A percentile compares a stretch with the other conserved stretches of the same genome.
These are phyloP conservation scores for Drosophila meridionalis DNA, from an alignment of 2,888 invertebrate genomes.

Conservation along the genomic window DNA sequence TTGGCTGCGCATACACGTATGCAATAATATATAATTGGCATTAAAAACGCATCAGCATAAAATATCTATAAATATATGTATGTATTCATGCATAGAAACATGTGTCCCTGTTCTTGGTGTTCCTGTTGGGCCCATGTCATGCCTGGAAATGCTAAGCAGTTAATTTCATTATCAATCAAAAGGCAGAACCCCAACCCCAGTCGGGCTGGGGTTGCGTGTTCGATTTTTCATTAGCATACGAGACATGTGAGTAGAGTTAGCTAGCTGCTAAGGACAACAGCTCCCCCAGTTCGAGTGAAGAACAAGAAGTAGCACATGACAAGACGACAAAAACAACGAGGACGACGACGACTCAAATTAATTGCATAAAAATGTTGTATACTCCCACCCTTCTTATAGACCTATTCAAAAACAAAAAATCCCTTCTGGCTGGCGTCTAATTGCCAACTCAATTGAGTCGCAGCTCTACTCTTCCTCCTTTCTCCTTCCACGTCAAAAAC, in stretches of 20 bases:
- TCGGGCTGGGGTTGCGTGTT: slow-evolving; percentile 62
- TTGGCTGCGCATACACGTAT: slow-evolving; percentile 17
- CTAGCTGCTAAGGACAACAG: slow-evolving; percentile 34
- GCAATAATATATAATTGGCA: slow-evolving; percentile 70
- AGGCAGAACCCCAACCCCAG: slow-evolving; percentile 21
- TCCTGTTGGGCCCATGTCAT: slow-evolving; percentile 53
- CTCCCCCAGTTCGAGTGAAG: slow-evolving; percentile 17
- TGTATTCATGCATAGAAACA: slow-evolving; percentile 28
- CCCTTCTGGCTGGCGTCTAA: slow-evolving; percentile 69
- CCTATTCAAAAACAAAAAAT: slow-evolving; percentile 31
- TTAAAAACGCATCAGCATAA: slow-evolving; percentile 73
- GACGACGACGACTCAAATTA: slow-evolving; percentile 70
- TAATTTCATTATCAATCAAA: slow-evolving; percentile 78
- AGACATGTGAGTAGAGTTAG: slow-evolving; percentile 38
- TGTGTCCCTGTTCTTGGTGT: slow-evolving; percentile 31
- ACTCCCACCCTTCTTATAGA: slow-evolving; percentile 21
- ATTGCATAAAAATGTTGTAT: slow-evolving; percentile 74
- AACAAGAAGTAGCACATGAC: slow-evolving; percentile 32
- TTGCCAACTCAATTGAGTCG: slow-evolving; percentile 69
- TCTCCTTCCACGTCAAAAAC: not conserved
- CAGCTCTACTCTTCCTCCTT: not conserved
- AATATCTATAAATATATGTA: slow-evolving; percentile 21
- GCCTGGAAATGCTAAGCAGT: slow-evolving; percentile 75
- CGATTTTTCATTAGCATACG: slow-evolving; percentile 78
- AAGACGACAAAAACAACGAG: slow-evolving; percentile 46